These are phyloP conservation scores for Oegoconia quadripuncta DNA, from an alignment of 2,888 invertebrate species.

Conservation along the genomic window DNA sequence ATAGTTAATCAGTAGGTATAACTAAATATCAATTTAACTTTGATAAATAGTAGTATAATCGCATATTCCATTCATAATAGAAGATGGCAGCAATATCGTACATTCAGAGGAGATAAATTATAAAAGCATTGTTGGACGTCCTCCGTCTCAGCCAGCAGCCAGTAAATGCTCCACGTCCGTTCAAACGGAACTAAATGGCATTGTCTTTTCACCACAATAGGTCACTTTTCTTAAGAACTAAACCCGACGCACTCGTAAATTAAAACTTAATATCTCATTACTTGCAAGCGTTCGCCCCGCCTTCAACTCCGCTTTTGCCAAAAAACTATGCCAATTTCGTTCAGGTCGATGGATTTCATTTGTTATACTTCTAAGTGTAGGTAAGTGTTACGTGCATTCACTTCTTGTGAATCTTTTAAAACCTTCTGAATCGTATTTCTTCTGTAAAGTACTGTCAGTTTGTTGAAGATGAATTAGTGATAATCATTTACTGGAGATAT, in stretches of 20 bases:
- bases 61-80: conserved; percentile 13
- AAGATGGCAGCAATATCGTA: conserved; percentile 38
- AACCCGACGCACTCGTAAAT: conserved; percentile 69
- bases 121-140: conserved; percentile 61
- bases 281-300: conserved; percentile 62
- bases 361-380: neutral
- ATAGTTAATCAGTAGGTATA: neutral
- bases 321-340: conserved; percentile 34
- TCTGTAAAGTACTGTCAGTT: too few relatives aligned
- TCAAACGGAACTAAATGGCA: conserved; percentile 67
- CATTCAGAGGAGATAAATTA: conserved; percentile 64
- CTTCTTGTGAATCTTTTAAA: too few relatives aligned
- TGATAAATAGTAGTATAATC: conserved; percentile 12
- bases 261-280: conserved; percentile 75
- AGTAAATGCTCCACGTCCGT: conserved; percentile 56
- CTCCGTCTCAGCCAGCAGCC: conserved; percentile 33
- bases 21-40: conserved; percentile 7
- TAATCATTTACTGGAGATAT: too few relatives aligned
- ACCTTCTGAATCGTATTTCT: too few relatives aligned
- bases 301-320: conserved; percentile 48
- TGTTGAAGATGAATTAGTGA: too few relatives aligned
- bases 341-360: conserved; percentile 6
- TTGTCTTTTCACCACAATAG: conserved; percentile 75
- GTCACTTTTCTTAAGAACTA: conserved; percentile 71
- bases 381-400: too few relatives aligned